phyloP scores from a whole-genome alignment of 2,888 invertebrate species.

The Teleiodes luculella region DNA sequence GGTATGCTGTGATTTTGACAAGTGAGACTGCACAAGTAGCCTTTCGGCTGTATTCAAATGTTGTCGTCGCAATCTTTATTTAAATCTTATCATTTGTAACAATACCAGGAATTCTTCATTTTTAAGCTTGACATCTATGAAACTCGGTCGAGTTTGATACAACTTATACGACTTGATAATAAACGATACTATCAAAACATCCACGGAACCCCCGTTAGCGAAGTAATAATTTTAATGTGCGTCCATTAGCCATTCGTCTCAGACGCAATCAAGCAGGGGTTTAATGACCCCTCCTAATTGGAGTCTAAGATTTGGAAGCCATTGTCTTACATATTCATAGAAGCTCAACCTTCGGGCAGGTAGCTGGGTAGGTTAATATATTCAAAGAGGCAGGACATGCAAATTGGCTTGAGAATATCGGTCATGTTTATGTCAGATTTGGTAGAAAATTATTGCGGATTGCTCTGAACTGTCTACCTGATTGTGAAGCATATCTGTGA shows the following conservation, averaged over 20 bases:
- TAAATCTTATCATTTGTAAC: too few species aligned
- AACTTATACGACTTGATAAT: background rate
- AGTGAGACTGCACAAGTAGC: too few species aligned
- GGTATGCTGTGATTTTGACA: too few species aligned
- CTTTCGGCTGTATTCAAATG: too few species aligned
- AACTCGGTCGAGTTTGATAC: too few species aligned
- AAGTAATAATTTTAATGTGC: constrained; percentile 8
- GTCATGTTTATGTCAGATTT: constrained; percentile 77
- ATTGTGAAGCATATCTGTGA: constrained; percentile 19
- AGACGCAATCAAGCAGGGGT: constrained; percentile 59
- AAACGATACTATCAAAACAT: background rate
- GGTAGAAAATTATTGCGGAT: constrained; percentile 72
- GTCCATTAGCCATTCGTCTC: constrained; percentile 37
- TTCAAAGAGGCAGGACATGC: constrained; percentile 72
- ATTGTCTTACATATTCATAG: constrained; percentile 79
- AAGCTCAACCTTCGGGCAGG: constrained; percentile 60
- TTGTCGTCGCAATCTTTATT: too few species aligned
- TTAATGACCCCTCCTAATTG: constrained; percentile 73
- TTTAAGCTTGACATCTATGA: too few species aligned
- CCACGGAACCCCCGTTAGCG: background rate
- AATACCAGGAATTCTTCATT: too few species aligned
- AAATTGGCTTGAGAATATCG: constrained; percentile 73
- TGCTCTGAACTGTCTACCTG: constrained; percentile 35
- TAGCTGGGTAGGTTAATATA: constrained; percentile 58
- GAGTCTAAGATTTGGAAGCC: constrained; percentile 72